Evolutionary conservation across 2,113 vertebrate species (phyloP).

Genomic region (Galbula dea): DNA sequence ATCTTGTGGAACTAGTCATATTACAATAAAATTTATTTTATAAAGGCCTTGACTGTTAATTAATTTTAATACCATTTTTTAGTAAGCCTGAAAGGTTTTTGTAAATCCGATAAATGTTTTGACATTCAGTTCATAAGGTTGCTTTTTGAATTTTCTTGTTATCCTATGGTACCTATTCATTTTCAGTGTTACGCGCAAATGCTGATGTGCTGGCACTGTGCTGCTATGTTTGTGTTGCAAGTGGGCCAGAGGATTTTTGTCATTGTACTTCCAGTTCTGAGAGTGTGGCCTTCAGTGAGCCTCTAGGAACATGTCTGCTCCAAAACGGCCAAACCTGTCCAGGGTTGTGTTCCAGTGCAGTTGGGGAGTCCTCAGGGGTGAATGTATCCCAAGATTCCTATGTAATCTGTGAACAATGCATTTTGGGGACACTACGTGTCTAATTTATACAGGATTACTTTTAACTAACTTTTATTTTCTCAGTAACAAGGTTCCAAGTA

Average conservation of each 20-base stretch:
- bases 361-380: not conserved
- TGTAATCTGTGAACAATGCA: not conserved
- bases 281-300: not conserved
- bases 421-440: not conserved
- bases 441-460: not conserved
- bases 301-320: not conserved
- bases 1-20: not conserved
- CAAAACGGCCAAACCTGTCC: not conserved
- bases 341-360: not conserved
- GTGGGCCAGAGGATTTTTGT: fast-evolving
- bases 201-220: not conserved
- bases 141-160: not conserved
- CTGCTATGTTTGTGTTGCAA: not conserved
- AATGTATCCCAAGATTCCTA: not conserved
- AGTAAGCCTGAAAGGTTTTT: not conserved
- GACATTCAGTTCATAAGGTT: not conserved
- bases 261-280: not conserved
- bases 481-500: not conserved
- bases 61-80: not conserved
- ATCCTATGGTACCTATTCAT: fast-evolving
- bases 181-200: not conserved
- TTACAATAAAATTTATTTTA: not conserved
- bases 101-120: not conserved
- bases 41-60: not conserved
- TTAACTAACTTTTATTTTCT: not conserved